Percentiles rank a stretch among this genome's conserved stretches.
These are phyloP conservation scores for Barbus barbus DNA, from an alignment of 2,113 vertebrate genomes.

Conservation along the genomic window DNA sequence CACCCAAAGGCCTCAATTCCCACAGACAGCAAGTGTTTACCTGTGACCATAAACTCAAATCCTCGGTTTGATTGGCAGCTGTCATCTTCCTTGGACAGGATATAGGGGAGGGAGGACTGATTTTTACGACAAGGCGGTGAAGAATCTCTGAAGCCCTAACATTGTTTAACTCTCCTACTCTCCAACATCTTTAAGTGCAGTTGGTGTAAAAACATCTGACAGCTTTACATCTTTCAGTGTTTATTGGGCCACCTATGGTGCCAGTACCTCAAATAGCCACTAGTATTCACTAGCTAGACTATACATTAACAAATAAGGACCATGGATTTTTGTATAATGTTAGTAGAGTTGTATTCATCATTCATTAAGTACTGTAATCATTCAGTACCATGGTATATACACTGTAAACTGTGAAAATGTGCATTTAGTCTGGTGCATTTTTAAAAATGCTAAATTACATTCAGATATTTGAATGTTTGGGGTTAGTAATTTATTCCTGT, in stretches of 20 bases:
- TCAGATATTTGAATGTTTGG: no score
- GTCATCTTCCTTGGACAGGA: conserved; percentile 60
- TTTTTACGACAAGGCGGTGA: conserved; percentile 62
- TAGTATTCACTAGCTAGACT: no score
- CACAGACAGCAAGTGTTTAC: conserved; percentile 2
- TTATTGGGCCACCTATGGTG: conserved; percentile 67
- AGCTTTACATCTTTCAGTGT: conserved; percentile 61
- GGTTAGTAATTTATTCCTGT: not conserved
- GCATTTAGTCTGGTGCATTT: no score
- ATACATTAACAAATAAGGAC: no score
- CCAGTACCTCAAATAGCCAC: conserved; percentile 38
- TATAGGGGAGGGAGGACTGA: conserved; percentile 59
- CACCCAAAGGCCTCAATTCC: not conserved
- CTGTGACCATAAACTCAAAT: conserved; percentile 24
- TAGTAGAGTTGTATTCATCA: no score
- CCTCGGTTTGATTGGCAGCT: conserved; percentile 68
- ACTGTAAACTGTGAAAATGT: not conserved
- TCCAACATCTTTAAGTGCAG: conserved; percentile 56
- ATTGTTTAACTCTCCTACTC: conserved; percentile 56
- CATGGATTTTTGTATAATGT: no score
- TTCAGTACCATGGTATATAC: no score
- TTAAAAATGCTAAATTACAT: no score
- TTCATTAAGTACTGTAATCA: no score
- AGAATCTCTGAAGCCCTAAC: conserved; percentile 48
- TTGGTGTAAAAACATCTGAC: conserved; percentile 59